Percentiles rank a stretch among this genome's conserved stretches.
phyloP scores from a whole-genome alignment of 2,888 invertebrate genomes.

The Sphaeridia pumilis region DNA sequence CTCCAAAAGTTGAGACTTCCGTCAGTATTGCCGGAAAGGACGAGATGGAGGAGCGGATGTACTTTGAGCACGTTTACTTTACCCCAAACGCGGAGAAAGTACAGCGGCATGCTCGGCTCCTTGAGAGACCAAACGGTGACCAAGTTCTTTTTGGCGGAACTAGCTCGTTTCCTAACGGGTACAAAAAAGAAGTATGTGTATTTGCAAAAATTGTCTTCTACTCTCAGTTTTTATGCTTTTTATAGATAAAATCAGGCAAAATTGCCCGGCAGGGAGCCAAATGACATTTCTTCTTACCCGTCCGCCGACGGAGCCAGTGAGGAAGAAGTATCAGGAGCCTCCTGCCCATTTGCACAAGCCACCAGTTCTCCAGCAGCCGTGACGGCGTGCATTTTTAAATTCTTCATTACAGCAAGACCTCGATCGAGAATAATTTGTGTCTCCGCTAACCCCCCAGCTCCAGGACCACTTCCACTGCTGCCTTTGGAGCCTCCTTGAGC shows the following conservation, averaged over 20 bases:
- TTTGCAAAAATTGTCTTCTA: too few relatives aligned
- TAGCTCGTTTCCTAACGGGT: too few relatives aligned
- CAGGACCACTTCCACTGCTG: slow-evolving; percentile 15
- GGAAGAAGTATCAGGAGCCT: too few relatives aligned
- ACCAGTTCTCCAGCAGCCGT: slow-evolving; percentile 26
- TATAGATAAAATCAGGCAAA: too few relatives aligned
- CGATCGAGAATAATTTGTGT: slow-evolving; percentile 17
- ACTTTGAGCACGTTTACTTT: slow-evolving; percentile 26
- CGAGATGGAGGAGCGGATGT: slow-evolving; percentile 20
- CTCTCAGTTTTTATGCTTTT: too few relatives aligned
- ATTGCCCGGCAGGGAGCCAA: too few relatives aligned
- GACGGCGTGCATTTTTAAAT: slow-evolving; percentile 26
- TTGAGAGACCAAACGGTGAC: slow-evolving; percentile 32
- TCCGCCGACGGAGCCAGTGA: too few relatives aligned
- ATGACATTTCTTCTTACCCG: too few relatives aligned
- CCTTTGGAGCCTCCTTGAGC: background rate
- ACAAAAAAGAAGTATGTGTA: too few relatives aligned
- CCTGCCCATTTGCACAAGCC: slow-evolving; percentile 28
- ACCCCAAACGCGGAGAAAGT: slow-evolving; percentile 32
- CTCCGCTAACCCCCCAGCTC: background rate
- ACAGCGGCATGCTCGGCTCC: slow-evolving; percentile 30
- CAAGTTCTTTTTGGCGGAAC: too few relatives aligned
- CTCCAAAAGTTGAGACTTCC: slow-evolving; percentile 31
- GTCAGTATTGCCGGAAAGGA: slow-evolving; percentile 27
- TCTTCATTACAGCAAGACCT: slow-evolving; percentile 23